These are phyloP conservation scores for Gobius niger DNA, from an alignment of 2,113 vertebrate species.

Conservation along the genomic window DNA sequence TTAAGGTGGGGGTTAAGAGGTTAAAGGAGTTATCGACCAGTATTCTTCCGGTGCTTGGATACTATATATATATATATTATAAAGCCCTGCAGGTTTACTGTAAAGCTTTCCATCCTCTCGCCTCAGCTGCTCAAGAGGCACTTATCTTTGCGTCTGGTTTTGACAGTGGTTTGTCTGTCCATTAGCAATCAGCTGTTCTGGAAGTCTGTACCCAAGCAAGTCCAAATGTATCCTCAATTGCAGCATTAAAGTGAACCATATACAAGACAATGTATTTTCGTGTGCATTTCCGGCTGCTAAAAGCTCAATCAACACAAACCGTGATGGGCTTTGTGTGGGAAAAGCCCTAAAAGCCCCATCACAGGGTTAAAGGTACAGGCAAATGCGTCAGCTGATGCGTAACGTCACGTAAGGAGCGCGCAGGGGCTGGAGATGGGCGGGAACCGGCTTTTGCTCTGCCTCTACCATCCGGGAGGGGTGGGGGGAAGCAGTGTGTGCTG, in stretches of 20 bases:
- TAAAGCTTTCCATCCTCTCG: background rate
- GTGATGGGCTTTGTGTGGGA: slow-evolving; percentile 37
- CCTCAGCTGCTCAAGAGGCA: background rate
- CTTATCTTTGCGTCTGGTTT: no score
- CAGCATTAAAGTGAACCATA: no score
- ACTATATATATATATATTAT: no score
- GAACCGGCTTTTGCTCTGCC: slow-evolving; percentile 24
- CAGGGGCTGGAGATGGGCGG: background rate
- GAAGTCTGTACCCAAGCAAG: no score
- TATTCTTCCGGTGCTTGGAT: no score
- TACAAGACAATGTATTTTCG: background rate
- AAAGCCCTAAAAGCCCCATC: slow-evolving; percentile 45
- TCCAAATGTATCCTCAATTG: no score
- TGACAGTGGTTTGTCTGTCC: no score
- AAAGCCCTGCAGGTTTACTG: no score
- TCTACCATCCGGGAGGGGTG: background rate
- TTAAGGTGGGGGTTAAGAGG: no score
- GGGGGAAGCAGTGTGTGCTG: slow-evolving; percentile 29
- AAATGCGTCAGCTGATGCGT: slow-evolving; percentile 69
- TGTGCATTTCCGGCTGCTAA: background rate
- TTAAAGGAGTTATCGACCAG: no score
- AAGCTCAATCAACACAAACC: background rate
- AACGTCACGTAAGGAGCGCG: slow-evolving; percentile 23
- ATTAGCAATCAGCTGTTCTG: no score
- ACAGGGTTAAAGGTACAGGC: slow-evolving; percentile 69